Evolutionary conservation across 1,140 invertebrate species (phyloP).

Genomic region (Lepidurus arcticus): DNA sequence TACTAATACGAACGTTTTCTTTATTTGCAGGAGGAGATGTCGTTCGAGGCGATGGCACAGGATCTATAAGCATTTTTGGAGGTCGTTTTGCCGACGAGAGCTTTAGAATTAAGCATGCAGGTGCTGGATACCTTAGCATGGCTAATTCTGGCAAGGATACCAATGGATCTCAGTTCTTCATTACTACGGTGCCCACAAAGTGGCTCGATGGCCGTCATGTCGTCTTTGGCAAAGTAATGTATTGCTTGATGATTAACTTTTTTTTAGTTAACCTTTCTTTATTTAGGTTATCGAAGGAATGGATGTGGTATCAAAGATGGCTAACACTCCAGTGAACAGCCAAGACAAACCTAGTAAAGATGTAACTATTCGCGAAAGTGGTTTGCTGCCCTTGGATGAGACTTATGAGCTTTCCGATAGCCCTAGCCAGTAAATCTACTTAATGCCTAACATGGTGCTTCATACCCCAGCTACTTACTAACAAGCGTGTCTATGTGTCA

Average conservation of each 20-base stretch:
- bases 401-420: constrained; percentile 37
- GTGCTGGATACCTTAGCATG: constrained; percentile 89
- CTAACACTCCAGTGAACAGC: constrained; percentile 67
- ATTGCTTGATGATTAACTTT: constrained; percentile 33
- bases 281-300: constrained; percentile 67
- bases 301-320: constrained; percentile 75
- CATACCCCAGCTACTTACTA: background rate
- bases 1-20: constrained; percentile 25
- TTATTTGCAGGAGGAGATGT: constrained; percentile 65
- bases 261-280: constrained; percentile 32
- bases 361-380: constrained; percentile 56
- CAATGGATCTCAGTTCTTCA: constrained; percentile 93
- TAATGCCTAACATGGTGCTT: constrained; percentile 39
- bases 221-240: constrained; percentile 83
- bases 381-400: constrained; percentile 40
- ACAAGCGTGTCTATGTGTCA: background rate
- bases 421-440: constrained; percentile 48
- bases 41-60: constrained; percentile 65
- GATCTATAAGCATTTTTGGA: constrained; percentile 83
- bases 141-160: constrained; percentile 77
- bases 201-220: constrained; percentile 91
- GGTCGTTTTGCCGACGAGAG: constrained; percentile 91
- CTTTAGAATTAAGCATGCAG: constrained; percentile 78
- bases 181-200: constrained; percentile 77
- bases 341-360: constrained; percentile 62